These are phyloP conservation scores for Onychostoma macrolepis DNA, from an alignment of 2,113 vertebrate genomes.

Conservation along the genomic window DNA sequence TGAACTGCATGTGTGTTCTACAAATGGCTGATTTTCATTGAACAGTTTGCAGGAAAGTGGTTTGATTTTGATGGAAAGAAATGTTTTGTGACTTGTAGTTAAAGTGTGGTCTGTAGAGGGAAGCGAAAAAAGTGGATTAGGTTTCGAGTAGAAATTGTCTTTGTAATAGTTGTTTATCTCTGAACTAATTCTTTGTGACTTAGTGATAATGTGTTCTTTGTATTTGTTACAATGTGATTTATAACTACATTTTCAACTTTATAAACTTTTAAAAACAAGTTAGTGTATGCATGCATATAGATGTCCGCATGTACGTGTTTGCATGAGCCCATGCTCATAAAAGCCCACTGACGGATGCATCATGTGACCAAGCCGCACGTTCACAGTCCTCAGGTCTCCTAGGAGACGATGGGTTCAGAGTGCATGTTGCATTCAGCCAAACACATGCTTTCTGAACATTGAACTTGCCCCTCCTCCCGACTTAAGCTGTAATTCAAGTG, in stretches of 20 bases:
- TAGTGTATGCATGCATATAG: background rate
- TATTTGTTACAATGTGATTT: no score
- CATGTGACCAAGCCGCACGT: constrained; percentile 49
- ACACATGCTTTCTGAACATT: constrained; percentile 34
- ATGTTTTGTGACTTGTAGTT: background rate
- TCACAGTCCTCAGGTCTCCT: constrained; percentile 50
- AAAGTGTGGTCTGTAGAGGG: background rate
- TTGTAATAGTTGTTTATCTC: background rate
- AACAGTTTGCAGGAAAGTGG: background rate
- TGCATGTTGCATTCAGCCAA: constrained; percentile 18
- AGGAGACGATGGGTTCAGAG: constrained; percentile 47
- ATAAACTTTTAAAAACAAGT: background rate
- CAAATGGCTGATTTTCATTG: background rate
- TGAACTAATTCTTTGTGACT: no score
- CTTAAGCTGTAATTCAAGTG: constrained; percentile 42
- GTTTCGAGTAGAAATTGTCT: background rate
- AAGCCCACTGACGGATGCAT: constrained; percentile 15
- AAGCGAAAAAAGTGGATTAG: background rate
- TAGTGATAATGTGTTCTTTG: no score
- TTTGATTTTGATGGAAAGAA: background rate
- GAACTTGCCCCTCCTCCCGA: constrained; percentile 30
- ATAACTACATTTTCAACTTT: background rate
- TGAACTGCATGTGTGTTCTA: background rate
- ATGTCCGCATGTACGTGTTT: background rate
- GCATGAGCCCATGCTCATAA: constrained; percentile 18